phyloP scores from a whole-genome alignment of 2,797 vertebrate species.

The Notoglanidium macrostoma region DNA sequence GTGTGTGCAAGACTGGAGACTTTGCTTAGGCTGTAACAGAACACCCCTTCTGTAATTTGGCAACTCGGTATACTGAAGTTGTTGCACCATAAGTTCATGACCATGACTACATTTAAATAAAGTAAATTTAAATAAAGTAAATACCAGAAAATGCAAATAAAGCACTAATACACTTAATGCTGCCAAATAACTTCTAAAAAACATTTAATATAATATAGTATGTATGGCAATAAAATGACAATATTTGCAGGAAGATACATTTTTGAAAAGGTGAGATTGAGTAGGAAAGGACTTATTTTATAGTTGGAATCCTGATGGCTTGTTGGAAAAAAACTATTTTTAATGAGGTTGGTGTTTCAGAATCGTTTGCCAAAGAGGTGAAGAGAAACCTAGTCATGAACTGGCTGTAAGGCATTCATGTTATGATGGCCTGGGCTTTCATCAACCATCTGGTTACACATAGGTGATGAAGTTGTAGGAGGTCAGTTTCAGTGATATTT shows the following conservation, averaged over 20 bases:
- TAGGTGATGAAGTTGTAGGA: background rate
- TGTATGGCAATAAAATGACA: background rate
- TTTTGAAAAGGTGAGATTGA: background rate
- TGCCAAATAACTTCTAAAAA: background rate
- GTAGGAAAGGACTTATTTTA: background rate
- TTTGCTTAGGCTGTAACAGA: no score
- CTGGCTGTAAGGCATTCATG: background rate
- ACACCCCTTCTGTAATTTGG: no score
- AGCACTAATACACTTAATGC: no score
- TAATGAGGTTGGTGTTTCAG: background rate
- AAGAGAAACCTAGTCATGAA: background rate
- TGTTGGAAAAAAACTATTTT: background rate
- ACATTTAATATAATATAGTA: background rate
- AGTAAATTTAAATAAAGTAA: background rate
- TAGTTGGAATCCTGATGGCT: background rate
- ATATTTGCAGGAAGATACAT: background rate
- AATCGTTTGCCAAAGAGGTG: background rate
- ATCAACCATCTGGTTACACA: background rate
- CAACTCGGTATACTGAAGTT: no score
- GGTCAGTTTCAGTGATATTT: background rate
- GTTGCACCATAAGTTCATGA: no score
- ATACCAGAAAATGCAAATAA: background rate
- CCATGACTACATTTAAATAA: no score
- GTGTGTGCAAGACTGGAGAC: no score
- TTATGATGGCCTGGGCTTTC: background rate